phyloP scores from a whole-genome alignment of 2,113 vertebrate genomes.

The Catharus bicknelli region DNA sequence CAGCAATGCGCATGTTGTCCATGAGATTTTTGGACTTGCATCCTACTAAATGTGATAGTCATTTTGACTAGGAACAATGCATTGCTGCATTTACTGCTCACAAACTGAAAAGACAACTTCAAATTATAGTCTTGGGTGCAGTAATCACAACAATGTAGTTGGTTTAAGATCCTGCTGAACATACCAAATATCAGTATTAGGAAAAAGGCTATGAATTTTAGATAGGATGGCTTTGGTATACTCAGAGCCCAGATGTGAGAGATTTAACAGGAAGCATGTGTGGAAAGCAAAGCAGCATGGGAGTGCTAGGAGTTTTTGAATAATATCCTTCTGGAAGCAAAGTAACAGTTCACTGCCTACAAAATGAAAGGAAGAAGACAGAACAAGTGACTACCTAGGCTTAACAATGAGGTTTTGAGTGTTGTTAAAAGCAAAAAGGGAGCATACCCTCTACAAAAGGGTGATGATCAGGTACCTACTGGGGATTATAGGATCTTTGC shows the following conservation, averaged over 20 bases:
- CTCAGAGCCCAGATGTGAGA: not conserved
- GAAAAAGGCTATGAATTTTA: not conserved
- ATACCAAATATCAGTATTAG: not conserved
- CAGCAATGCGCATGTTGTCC: not conserved
- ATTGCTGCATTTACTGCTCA: not conserved
- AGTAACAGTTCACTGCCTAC: not conserved
- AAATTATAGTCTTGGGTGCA: not conserved
- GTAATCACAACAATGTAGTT: not conserved
- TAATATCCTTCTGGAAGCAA: not conserved
- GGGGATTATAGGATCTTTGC: not conserved
- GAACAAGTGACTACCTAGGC: not conserved
- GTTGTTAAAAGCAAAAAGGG: not conserved
- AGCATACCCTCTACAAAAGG: accelerated
- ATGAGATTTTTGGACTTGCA: not conserved
- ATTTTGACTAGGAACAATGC: not conserved
- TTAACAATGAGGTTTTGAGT: not conserved
- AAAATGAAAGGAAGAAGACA: not conserved
- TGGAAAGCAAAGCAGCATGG: not conserved
- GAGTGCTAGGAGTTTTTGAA: not conserved
- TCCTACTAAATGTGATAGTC: not conserved
- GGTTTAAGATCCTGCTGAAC: not conserved
- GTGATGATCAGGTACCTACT: not conserved
- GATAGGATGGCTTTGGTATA: not conserved
- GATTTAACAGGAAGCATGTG: not conserved
- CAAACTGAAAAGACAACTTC: not conserved